Percentiles rank a stretch among this genome's conserved stretches.
Conservation (phyloP, 2,113 vertebrate species). For the Hoplias malabaricus region DNA sequence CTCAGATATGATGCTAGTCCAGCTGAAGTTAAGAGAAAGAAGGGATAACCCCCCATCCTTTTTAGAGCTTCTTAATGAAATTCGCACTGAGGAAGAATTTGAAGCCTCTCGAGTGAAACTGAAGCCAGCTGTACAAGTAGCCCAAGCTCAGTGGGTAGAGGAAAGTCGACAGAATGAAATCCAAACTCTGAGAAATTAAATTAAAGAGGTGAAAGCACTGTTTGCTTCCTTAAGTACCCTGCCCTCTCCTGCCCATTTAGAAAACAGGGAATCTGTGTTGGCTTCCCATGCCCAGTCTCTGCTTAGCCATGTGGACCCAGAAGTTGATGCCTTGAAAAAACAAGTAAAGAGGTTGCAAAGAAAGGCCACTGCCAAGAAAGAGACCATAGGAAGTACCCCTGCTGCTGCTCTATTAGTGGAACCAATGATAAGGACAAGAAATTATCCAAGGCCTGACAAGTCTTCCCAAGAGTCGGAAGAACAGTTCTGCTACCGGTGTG, state of each 20-base stretch:
- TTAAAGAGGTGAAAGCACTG: not conserved
- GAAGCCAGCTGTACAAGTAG: not conserved
- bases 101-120: not conserved
- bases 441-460: not conserved
- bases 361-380: not conserved
- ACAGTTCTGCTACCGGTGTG: not conserved
- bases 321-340: not conserved
- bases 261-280: too few species aligned
- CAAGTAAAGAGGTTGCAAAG: not conserved
- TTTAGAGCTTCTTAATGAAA: slow-evolving; percentile 20
- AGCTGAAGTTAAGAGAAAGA: slow-evolving; percentile 2
- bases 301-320: not conserved
- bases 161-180: not conserved
- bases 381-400: not conserved
- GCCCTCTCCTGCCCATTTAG: too few species aligned
- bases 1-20: slow-evolving; percentile 2
- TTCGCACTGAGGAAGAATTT: slow-evolving; percentile 17
- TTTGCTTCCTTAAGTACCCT: not conserved
- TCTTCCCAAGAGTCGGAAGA: not conserved
- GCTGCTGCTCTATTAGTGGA: not conserved
- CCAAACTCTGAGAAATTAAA: not conserved
- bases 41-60: too few species aligned
- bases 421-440: not conserved
- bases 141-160: not conserved
- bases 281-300: not conserved